Evolutionary conservation across 1,140 invertebrate genomes (phyloP), one percentile per base, ranked within the genome.

Genomic region (Bombus impatiens): DNA sequence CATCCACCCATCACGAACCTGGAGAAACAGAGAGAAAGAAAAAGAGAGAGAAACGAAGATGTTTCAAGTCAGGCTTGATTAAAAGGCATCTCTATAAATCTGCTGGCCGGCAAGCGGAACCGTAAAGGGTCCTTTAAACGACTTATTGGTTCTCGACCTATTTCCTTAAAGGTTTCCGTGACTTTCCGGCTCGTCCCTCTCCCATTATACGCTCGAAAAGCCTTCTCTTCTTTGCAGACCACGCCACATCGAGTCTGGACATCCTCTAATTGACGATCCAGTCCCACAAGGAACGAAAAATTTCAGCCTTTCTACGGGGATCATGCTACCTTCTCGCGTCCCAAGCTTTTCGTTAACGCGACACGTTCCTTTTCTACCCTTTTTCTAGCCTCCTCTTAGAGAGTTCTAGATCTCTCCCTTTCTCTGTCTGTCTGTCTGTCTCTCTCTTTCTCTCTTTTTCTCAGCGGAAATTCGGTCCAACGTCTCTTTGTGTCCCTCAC

Each of bases 401-500:
- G 35, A 82, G 59, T 75, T 57, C 44, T 35, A 40, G 37, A 40
- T 44, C 42, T 35, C 57, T 2, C 37, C 2, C 22, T 57, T 13
- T 44, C 44, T 12, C 12, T 25, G 6, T 57, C 15, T 37, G 35
- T 35, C 35, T 3, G 35, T 37, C 2, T 37, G 35, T 37, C 35
- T 37, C 15, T 25, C 15, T 10, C 25, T 62, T 13, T n/a, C 28
- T 62, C 28, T n/a, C 59, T 62, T n/a, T n/a, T 62, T 62, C 59
- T 47, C 42, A 37, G 18, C 71, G 57, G 88, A 87, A 85, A 88
- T 88, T 91, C 77, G 84, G 88, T 92, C 90, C 84, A 87, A 87
- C 76, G 28, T 91, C 82, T 88, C 91, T 92, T 89, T 90, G 87
- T 90, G 71, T 86, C 88, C 84, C 84, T 89, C 88, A 75, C 84